Evolutionary conservation across 1,140 invertebrate genomes (phyloP), one percentile per base, ranked within the genome.

Genomic region (Subanguina moxae): DNA sequence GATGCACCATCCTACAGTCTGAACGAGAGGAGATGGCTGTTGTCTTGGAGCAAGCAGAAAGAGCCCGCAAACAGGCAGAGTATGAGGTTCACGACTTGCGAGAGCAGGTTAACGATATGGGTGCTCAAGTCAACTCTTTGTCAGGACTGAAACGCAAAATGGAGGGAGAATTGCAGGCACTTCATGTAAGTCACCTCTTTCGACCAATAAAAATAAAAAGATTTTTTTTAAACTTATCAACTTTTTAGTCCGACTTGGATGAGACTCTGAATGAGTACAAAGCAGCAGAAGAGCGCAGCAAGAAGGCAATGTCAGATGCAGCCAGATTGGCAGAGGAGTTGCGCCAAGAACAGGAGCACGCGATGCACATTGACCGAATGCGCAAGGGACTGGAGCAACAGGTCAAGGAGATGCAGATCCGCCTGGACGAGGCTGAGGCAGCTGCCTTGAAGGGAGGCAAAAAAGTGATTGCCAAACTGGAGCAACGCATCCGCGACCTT

Each of bases 391-490:
- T 45, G 5, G 76, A 80, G 42, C 30, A 73, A 23, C 79, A 78
- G 56, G 59, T 80, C 86, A 97, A 97, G 88, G 94, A 97, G 84
- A 86, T 98, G 76, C 94, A 97, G 85, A 76, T 82, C 28, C 89
- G 93, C 82, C 86, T 97, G 77, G 93, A 97, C 81, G 93, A 96
- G 84, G 92, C 93, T 73, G 94, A 97, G 84, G 90, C 90, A 72
- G 92, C 92, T 82, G 93, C 92, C 43, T 89, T 96, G 67, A 97
- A 97, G 87, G 94, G 94, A 82, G 94, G 94, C 84, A 97, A 98
- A 85, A 75, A 74, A 57, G 45, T 57, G 23, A 59, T 81, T 15
- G 66, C 74, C n/a, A 82, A 79, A 75, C 76, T 80, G 19, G 80
- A 80, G 32, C 64, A 82, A 63, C 74, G 78, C 46, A 76, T 80